These are phyloP conservation scores for Chaetodon trifascialis DNA, from an alignment of 2,113 vertebrate species.

Conservation along the genomic window DNA sequence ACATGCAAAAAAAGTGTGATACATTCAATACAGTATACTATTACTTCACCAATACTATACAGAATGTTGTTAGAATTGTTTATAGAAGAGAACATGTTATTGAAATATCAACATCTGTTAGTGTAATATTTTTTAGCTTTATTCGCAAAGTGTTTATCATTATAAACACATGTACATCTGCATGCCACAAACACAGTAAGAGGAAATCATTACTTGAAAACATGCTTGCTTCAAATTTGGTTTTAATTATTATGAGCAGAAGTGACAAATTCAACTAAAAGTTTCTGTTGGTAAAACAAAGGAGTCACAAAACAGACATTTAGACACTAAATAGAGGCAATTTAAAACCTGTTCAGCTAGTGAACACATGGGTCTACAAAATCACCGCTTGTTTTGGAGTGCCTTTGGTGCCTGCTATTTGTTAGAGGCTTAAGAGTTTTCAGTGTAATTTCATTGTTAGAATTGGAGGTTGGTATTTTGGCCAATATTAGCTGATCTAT, in stretches of 20 bases:
- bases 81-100: background rate
- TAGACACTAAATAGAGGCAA: no score
- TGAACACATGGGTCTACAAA: no score
- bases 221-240: background rate
- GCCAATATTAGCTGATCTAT: no score
- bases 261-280: background rate
- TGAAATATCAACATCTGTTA: background rate
- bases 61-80: background rate
- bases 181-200: background rate
- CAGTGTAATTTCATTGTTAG: no score
- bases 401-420: no score
- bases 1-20: background rate
- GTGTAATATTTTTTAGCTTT: background rate
- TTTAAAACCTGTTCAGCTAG: no score
- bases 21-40: background rate
- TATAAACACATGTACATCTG: background rate
- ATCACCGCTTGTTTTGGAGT: no score
- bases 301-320: background rate
- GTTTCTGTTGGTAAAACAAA: background rate
- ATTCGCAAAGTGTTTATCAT: no score
- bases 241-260: background rate
- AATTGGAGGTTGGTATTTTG: no score
- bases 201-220: background rate
- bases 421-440: no score
- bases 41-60: background rate